Percentiles rank a stretch among this genome's conserved stretches.
Evolutionary conservation across 2,113 vertebrate genomes (phyloP).

Genomic region (Chauna torquata): DNA sequence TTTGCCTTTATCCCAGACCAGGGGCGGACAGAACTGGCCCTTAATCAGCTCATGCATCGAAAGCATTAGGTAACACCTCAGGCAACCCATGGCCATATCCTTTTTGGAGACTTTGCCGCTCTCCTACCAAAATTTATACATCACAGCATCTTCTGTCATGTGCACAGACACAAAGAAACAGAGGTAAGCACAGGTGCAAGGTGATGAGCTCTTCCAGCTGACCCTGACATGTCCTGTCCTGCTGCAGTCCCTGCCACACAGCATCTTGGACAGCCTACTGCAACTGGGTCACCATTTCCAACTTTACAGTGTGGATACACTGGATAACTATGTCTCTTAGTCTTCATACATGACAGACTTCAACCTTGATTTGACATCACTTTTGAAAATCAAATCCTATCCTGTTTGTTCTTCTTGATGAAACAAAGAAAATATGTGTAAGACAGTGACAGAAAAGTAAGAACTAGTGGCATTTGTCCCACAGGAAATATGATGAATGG

Average conservation of each 20-base stretch:
- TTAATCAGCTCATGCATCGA: not conserved
- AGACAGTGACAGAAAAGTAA: not conserved
- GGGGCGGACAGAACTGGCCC: not conserved
- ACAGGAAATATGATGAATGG: not conserved
- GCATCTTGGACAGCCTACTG: not conserved
- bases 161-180: not conserved
- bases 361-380: not conserved
- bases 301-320: not conserved
- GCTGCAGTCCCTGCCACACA: accelerated
- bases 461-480: not conserved
- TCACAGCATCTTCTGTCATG: not conserved
- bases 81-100: not conserved
- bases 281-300: not conserved
- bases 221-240: not conserved
- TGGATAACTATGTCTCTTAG: not conserved
- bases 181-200: not conserved
- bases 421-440: not conserved
- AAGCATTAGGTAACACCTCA: not conserved
- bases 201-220: not conserved
- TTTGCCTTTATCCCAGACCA: not conserved
- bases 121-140: not conserved
- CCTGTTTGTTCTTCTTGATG: not conserved
- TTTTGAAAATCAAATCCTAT: not conserved
- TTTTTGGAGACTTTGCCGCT: not conserved
- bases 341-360: not conserved